These are phyloP conservation scores for Mechanitis mazaeus DNA, from an alignment of 2,888 invertebrate genomes.

Conservation along the genomic window DNA sequence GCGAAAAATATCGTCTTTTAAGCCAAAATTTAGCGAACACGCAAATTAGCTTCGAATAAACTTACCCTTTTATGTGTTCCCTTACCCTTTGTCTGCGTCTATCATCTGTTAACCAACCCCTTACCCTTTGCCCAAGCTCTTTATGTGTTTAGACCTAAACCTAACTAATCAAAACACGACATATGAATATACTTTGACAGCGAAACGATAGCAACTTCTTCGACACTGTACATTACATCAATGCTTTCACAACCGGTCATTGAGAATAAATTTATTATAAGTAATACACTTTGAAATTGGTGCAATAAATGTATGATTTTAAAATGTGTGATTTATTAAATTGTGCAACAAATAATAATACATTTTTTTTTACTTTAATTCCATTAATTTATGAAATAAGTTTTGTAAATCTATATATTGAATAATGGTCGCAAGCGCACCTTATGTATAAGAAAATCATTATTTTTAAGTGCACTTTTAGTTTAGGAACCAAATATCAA, in stretches of 20 bases:
- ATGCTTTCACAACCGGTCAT: conserved; percentile 68
- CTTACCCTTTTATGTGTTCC: conserved; percentile 78
- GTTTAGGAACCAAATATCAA: neutral
- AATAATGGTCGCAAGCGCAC: too few relatives aligned
- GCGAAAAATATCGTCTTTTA: conserved; percentile 67
- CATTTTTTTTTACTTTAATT: neutral
- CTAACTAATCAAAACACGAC: conserved; percentile 73
- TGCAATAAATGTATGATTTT: conserved; percentile 34
- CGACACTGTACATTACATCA: conserved; percentile 72
- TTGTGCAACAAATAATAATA: neutral
- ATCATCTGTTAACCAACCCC: conserved; percentile 82
- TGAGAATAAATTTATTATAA: conserved; percentile 43
- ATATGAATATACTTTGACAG: conserved; percentile 69
- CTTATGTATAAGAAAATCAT: neutral
- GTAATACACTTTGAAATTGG: conserved; percentile 59
- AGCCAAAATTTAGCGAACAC: conserved; percentile 74
- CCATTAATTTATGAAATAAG: too few relatives aligned
- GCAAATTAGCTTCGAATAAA: conserved; percentile 76
- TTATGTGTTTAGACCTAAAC: conserved; percentile 76
- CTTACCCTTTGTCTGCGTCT: conserved; percentile 88
- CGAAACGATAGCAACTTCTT: conserved; percentile 59
- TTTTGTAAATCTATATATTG: too few relatives aligned
- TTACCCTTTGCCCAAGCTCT: conserved; percentile 73
- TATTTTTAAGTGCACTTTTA: conserved; percentile 1
- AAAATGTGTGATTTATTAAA: neutral